These are phyloP conservation scores for Aythya baeri DNA, from an alignment of 2,113 vertebrate species.

Conservation along the genomic window DNA sequence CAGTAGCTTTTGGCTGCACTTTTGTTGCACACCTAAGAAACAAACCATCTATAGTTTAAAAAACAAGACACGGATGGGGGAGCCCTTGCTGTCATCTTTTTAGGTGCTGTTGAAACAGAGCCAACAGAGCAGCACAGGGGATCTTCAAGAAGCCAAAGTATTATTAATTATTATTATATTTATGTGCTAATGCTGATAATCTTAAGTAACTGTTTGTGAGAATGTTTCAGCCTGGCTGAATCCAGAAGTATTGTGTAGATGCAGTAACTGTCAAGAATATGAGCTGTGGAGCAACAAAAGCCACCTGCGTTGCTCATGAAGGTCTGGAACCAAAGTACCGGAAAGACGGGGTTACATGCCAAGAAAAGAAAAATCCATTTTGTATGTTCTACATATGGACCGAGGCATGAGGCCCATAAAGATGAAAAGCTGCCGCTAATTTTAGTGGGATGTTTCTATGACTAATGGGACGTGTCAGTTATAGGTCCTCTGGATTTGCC, in stretches of 20 bases:
- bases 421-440: constrained; percentile 54
- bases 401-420: constrained; percentile 45
- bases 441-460: constrained; percentile 59
- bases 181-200: constrained; percentile 68
- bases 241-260: constrained; percentile 77
- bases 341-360: constrained; percentile 75
- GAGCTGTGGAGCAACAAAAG: constrained; percentile 83
- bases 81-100: background rate
- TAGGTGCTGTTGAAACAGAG: constrained; percentile 19
- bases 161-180: constrained; percentile 71
- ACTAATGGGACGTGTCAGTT: constrained; percentile 63
- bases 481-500: constrained; percentile 40
- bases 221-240: constrained; percentile 77
- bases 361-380: constrained; percentile 67
- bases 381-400: constrained; percentile 67
- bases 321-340: constrained; percentile 78
- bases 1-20: background rate
- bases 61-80: background rate
- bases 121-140: constrained; percentile 27
- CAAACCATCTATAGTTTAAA: background rate
- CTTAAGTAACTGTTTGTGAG: constrained; percentile 79
- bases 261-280: constrained; percentile 83
- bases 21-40: background rate
- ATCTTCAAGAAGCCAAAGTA: constrained; percentile 62
- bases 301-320: constrained; percentile 80